A percentile compares a stretch with the other conserved stretches of the same genome.
These are phyloP conservation scores for Andrena trimmerana DNA, from an alignment of 2,888 invertebrate species.

Conservation along the genomic window DNA sequence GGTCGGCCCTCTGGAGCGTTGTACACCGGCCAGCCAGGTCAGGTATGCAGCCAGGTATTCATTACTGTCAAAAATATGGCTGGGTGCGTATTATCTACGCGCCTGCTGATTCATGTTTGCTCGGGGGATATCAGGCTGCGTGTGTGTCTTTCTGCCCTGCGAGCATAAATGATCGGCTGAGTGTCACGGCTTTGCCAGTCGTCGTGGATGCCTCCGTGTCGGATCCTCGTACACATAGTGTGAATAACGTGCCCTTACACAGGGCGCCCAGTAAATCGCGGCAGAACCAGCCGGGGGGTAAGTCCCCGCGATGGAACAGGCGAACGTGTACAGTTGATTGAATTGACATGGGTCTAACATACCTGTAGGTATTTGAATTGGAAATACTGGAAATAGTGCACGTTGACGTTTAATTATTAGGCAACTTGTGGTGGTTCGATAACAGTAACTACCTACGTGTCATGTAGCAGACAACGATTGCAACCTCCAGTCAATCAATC, in stretches of 20 bases:
- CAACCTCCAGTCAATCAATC: slow-evolving; percentile 34
- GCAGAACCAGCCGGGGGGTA: too few relatives aligned
- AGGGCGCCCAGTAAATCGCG: too few relatives aligned
- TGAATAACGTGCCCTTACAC: too few relatives aligned
- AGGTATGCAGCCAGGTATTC: slow-evolving; percentile 66
- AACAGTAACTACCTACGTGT: neutral
- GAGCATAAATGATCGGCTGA: neutral
- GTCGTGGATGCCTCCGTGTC: neutral
- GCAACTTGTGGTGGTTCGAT: too few relatives aligned
- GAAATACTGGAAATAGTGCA: too few relatives aligned
- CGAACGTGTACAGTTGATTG: too few relatives aligned
- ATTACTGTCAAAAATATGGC: slow-evolving; percentile 72
- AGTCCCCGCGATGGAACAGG: too few relatives aligned
- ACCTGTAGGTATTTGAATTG: too few relatives aligned
- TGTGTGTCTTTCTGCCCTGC: neutral
- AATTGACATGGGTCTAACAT: too few relatives aligned
- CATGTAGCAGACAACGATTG: slow-evolving; percentile 17
- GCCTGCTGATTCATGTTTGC: slow-evolving; percentile 64
- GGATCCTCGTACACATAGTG: too few relatives aligned
- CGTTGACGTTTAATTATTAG: too few relatives aligned
- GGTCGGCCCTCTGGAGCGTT: slow-evolving; percentile 49
- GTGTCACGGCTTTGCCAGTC: neutral
- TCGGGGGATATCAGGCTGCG: slow-evolving; percentile 10
- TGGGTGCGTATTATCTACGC: slow-evolving; percentile 59
- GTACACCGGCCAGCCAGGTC: slow-evolving; percentile 36